Conservation (phyloP, 2,113 vertebrate species). For the Chrysochloris asiatica region DNA sequence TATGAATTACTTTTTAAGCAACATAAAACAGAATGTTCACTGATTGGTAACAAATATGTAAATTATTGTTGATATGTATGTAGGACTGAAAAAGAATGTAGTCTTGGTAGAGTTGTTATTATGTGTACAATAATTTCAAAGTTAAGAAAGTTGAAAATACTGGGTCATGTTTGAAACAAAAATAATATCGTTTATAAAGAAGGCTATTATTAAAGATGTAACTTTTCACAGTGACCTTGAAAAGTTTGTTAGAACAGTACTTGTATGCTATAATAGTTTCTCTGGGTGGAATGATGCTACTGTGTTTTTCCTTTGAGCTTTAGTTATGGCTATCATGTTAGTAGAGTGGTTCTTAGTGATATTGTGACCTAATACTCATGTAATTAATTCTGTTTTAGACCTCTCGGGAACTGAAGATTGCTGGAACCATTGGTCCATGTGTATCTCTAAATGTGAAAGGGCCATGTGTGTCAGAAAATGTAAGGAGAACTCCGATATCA, state of each 20-base stretch:
- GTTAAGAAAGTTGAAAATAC: no score
- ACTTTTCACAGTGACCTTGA: not conserved
- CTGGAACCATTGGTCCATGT: conserved; percentile 94
- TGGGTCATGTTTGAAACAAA: not conserved
- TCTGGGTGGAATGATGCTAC: not conserved
- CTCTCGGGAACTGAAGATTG: conserved; percentile 95
- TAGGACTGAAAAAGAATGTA: no score
- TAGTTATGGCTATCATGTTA: not conserved
- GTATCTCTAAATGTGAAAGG: conserved; percentile 94
- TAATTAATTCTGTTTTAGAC: conserved; percentile 85
- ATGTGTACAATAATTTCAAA: no score
- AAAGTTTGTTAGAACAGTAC: not conserved
- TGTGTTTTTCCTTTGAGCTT: not conserved
- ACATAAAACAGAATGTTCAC: no score
- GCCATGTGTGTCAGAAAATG: conserved; percentile 94
- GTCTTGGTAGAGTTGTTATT: no score
- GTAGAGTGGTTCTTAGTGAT: not conserved
- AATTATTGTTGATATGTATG: no score
- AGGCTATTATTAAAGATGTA: conserved; percentile 5
- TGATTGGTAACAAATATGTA: no score
- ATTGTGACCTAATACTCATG: conserved; percentile 23
- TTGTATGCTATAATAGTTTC: not conserved
- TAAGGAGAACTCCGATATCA: conserved; percentile 83
- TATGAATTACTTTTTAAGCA: no score
- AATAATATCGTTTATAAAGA: not conserved